phyloP scores from a whole-genome alignment of 2,113 vertebrate species.

The Sebastes fasciatus region DNA sequence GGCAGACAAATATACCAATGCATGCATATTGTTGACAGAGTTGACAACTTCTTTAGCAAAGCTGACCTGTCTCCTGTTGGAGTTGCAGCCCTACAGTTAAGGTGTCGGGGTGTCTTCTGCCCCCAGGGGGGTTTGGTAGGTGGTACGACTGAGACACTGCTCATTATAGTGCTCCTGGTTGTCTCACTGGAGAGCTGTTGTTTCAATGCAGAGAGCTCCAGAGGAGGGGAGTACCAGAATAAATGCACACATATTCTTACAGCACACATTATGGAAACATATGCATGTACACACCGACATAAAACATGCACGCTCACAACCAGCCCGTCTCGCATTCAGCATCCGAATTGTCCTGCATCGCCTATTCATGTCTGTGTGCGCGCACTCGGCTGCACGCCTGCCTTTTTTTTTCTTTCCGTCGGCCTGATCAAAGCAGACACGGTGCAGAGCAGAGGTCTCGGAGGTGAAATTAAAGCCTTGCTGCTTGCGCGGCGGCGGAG shows the following conservation, averaged over 20 bases:
- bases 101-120: conserved; percentile 22
- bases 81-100: conserved; percentile 18
- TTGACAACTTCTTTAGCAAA: neutral
- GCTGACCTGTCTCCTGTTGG: conserved; percentile 10
- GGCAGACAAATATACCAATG: neutral
- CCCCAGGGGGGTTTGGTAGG: conserved; percentile 43
- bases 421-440: conserved; percentile 75
- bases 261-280: neutral
- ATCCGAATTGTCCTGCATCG: neutral
- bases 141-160: conserved; percentile 34
- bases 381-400: conserved; percentile 19
- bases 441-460: conserved; percentile 66
- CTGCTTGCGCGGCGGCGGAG: conserved; percentile 41
- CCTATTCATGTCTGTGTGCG: neutral
- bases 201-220: conserved; percentile 8
- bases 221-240: neutral
- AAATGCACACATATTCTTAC: neutral
- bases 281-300: neutral
- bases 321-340: neutral
- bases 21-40: neutral
- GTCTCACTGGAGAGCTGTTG: conserved; percentile 29
- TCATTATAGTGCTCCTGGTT: conserved; percentile 65
- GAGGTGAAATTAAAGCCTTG: conserved; percentile 79
- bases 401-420: conserved; percentile 11
- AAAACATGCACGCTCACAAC: conserved; percentile 13